phyloP scores from a whole-genome alignment of 2,113 vertebrate genomes.

The Colistium nudipinnis region DNA sequence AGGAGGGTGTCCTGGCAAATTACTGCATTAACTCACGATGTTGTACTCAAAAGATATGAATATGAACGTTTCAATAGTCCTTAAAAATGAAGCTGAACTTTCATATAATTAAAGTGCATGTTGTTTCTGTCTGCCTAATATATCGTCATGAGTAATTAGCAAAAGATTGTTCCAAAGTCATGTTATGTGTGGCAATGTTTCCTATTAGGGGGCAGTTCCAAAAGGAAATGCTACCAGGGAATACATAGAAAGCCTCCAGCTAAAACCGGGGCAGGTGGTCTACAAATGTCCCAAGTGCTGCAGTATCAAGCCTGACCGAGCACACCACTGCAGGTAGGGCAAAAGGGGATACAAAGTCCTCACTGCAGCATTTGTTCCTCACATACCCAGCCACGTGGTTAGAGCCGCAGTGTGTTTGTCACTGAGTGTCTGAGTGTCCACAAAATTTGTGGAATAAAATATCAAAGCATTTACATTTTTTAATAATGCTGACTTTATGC shows the following conservation, averaged over 20 bases:
- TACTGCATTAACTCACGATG: too few relatives aligned
- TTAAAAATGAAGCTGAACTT: background rate
- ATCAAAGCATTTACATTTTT: background rate
- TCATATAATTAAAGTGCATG: background rate
- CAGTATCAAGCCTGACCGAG: conserved; percentile 98
- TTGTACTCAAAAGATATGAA: too few relatives aligned
- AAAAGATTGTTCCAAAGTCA: background rate
- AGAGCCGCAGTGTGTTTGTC: background rate
- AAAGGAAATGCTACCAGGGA: conserved; percentile 99
- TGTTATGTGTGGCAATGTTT: conserved; percentile 27
- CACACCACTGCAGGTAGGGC: conserved; percentile 96
- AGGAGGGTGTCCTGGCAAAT: too few relatives aligned
- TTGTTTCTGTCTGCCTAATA: background rate
- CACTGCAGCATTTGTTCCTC: background rate
- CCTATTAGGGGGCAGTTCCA: conserved; percentile 91
- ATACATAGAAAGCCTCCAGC: conserved; percentile 97
- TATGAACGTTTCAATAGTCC: background rate
- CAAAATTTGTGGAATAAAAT: too few relatives aligned
- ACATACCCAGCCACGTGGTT: background rate
- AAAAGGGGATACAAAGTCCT: background rate
- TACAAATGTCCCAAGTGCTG: conserved; percentile 99
- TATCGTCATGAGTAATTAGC: background rate
- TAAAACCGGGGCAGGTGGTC: conserved; percentile 98
- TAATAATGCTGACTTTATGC: background rate
- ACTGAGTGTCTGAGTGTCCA: background rate